Percentiles rank a stretch among this genome's conserved stretches.
phyloP scores from a whole-genome alignment of 1,140 invertebrate genomes.

The Xylocopa sonorina region DNA sequence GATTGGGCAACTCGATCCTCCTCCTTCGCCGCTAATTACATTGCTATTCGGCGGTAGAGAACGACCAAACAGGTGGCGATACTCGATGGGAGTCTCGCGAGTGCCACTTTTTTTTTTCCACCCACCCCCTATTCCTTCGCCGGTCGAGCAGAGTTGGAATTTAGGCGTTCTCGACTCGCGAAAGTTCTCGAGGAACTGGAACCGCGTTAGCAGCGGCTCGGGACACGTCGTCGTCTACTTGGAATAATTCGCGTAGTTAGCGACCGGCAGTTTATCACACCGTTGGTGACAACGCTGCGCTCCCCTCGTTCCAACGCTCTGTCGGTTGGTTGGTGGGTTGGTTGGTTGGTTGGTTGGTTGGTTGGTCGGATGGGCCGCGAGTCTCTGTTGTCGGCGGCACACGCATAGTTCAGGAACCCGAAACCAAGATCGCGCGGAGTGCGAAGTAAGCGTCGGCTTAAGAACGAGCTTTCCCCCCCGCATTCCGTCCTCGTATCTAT shows the following conservation, averaged over 20 bases:
- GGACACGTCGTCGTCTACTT: constrained; percentile 64
- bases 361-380: constrained; percentile 38
- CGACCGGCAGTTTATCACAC: constrained; percentile 71
- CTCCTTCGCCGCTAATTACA: constrained; percentile 59
- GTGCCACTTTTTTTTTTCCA: no score
- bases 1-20: constrained; percentile 35
- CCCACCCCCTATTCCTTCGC: no score
- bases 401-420: constrained; percentile 65
- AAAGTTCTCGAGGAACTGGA: constrained; percentile 57
- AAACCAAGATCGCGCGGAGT: constrained; percentile 57
- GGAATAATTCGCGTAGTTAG: constrained; percentile 76
- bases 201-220: constrained; percentile 26
- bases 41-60: constrained; percentile 50
- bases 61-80: constrained; percentile 57
- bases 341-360: no score
- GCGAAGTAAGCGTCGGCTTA: constrained; percentile 56
- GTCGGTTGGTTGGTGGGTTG: no score
- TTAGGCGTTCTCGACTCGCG: constrained; percentile 4
- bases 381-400: constrained; percentile 41
- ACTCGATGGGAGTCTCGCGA: constrained; percentile 48
- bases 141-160: no score
- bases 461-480: not conserved
- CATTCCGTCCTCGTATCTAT: constrained; percentile 32
- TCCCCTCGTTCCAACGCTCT: constrained; percentile 35
- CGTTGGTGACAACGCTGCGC: constrained; percentile 63